Base-by-base conservation (phyloP, 1,140 invertebrate species). In the Charaxes varanes region DNA sequence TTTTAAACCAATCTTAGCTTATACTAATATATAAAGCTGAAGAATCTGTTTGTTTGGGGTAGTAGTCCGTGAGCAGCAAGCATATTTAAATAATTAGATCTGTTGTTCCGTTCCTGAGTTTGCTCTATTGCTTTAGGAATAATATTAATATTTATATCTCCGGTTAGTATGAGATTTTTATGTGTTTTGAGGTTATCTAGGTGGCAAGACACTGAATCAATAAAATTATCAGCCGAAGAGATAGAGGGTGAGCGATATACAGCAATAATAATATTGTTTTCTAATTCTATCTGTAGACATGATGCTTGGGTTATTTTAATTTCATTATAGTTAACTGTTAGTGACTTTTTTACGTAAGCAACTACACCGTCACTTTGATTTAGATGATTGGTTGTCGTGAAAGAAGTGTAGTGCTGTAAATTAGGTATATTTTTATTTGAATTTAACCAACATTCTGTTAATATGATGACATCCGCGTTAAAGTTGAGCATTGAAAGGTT, bases 361-460 rank as follows among this genome's bases (percentile, higher is more conserved):
- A 41, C 37, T 2, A 41, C 37, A 6, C 37, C 37, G 10, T 31
- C 27, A 23, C 23, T 41, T 16, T 41, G 37, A 16, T 41, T 41
- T 15, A 41, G 11, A 2, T 41, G 26, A 4, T 19, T n/a, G 19
- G 23, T 13, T 4, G 27, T 41, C 3, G 19, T 6, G 13, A 26
- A 16, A 1, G 22, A 8, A 4, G 22, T 17, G 14, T 22, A 16
- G 35, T 27, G 11, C n/a, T 37, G 13, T 27, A 15, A 16, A 18
- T 27, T 1, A 8, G 35, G 35, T 3, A 27, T 18, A 12, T 7
- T 6, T 24, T 27, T 37, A n/a, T 18, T 17, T 8, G n/a, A 6
- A 4, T 28, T 4, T 37, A 37, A 7, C 4, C 37, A 6, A 19
- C 37, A 41, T 22, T 41, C 37, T 2, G 37, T 41, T 3, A 41